Conservation (phyloP, 2,113 vertebrate genomes). For the Bufo bufo region DNA sequence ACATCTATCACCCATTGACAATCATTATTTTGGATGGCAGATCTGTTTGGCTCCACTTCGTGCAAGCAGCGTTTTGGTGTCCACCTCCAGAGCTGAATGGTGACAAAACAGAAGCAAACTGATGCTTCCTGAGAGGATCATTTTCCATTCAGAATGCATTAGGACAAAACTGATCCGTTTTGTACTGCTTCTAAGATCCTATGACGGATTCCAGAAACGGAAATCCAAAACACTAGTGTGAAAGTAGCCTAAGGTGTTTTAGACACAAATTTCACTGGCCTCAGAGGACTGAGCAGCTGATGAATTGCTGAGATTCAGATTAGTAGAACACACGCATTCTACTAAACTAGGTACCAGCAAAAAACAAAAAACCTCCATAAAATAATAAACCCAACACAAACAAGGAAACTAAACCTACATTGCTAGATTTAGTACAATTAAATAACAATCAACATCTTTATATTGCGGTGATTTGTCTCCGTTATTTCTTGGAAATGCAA, state of each 20-base stretch:
- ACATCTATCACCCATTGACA: no score
- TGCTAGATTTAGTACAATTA: not conserved
- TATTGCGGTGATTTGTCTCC: not conserved
- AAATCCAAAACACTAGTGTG: no score
- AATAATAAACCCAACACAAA: not conserved
- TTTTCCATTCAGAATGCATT: no score
- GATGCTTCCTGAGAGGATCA: no score
- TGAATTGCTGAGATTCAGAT: not conserved
- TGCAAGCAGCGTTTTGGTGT: no score
- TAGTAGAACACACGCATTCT: not conserved
- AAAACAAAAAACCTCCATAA: not conserved
- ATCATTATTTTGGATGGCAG: no score
- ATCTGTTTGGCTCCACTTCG: no score
- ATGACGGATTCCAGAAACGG: no score
- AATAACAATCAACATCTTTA: not conserved
- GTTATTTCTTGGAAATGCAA: conserved; percentile 10
- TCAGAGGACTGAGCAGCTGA: not conserved
- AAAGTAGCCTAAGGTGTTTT: not conserved
- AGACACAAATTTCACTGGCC: not conserved
- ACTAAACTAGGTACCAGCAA: not conserved
- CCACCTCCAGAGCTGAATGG: no score
- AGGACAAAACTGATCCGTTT: no score
- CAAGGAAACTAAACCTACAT: not conserved
- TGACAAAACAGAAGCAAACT: no score
- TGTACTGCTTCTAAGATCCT: no score